These are phyloP conservation scores for Nannospalax galili DNA, from an alignment of 2,113 vertebrate species.

Conservation along the genomic window DNA sequence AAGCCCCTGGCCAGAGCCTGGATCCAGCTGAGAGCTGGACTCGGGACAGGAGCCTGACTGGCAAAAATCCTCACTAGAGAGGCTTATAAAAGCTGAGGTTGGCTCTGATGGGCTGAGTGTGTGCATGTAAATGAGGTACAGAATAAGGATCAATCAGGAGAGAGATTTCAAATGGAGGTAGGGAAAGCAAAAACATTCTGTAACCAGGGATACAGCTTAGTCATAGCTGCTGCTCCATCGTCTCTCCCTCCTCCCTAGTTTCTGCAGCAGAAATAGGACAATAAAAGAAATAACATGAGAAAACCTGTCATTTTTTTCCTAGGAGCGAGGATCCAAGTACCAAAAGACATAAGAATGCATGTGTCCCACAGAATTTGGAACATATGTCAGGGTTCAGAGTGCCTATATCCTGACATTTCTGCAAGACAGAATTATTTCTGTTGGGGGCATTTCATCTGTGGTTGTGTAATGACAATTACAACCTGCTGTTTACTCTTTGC, in stretches of 20 bases:
- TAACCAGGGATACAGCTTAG: background rate
- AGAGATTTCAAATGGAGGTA: background rate
- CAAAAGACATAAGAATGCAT: too few species aligned
- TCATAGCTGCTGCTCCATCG: background rate
- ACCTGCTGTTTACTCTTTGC: too few species aligned
- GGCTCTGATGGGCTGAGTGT: background rate
- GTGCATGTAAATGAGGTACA: background rate
- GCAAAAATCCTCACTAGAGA: background rate
- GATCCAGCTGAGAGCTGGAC: background rate
- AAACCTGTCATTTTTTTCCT: too few species aligned
- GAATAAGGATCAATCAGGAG: background rate
- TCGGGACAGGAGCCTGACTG: conserved; percentile 20
- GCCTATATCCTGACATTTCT: too few species aligned
- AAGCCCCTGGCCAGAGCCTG: conserved; percentile 10
- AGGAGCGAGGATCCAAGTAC: too few species aligned
- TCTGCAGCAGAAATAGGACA: background rate
- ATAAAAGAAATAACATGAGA: background rate
- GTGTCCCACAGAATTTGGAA: too few species aligned
- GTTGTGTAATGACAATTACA: too few species aligned
- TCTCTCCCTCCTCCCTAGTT: too few species aligned
- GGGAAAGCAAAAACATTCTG: background rate
- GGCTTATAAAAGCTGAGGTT: background rate
- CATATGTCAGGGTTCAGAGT: too few species aligned
- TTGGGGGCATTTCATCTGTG: too few species aligned
- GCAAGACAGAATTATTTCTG: too few species aligned